Evolutionary conservation across 2,113 vertebrate species (phyloP).

Genomic region (Misgurnus anguillicaudatus): DNA sequence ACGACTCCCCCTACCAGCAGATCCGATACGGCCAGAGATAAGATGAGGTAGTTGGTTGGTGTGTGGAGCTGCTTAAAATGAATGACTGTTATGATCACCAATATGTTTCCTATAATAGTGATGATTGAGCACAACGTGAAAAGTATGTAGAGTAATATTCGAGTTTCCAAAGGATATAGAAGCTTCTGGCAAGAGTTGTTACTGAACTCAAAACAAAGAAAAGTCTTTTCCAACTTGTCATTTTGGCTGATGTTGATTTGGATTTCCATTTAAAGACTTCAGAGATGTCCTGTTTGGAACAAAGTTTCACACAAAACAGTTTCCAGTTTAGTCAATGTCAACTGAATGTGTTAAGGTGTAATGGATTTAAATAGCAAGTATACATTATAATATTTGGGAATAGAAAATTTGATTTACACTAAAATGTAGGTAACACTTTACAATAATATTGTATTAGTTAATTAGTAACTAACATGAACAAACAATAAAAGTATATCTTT

Average conservation of each 20-base stretch:
- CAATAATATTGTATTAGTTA: no score
- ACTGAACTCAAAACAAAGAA: conserved; percentile 65
- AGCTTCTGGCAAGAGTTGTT: conserved; percentile 75
- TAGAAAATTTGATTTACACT: no score
- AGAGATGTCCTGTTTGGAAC: background rate
- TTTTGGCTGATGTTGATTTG: background rate
- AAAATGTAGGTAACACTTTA: no score
- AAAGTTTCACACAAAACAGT: background rate
- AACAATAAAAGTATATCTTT: no score
- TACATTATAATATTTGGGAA: background rate
- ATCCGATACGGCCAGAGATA: no score
- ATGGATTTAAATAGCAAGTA: background rate
- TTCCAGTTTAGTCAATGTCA: background rate
- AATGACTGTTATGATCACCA: no score
- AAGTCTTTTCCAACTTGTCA: background rate
- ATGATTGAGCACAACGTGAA: conserved; percentile 72
- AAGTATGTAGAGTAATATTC: conserved; percentile 71
- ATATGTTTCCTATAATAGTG: conserved; percentile 75
- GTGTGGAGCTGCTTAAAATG: no score
- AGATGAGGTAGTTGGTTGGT: no score
- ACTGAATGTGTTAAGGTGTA: background rate
- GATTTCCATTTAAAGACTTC: conserved; percentile 13
- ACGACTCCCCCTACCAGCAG: no score
- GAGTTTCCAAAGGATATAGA: conserved; percentile 65
- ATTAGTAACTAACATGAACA: no score